Evolutionary conservation across 2,888 invertebrate genomes (phyloP), one percentile per base, ranked within the genome.

Genomic region (Schrankia costaestrigalis): DNA sequence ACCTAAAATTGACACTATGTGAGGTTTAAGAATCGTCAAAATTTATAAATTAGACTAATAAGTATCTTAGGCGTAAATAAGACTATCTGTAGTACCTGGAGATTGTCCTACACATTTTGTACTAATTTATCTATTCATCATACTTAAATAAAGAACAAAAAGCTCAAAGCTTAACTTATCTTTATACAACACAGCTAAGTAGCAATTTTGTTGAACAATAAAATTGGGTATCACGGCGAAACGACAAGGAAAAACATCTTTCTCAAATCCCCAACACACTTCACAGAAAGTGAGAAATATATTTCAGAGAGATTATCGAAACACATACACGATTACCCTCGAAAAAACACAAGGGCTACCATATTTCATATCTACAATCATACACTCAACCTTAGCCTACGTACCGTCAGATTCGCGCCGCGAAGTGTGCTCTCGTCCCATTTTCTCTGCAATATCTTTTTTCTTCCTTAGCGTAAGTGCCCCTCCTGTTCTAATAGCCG

Each of bases 371-470:
- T 47, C 46, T 43, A 39, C 48, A 46, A 43, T 46, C 42, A 50
- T 61, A 56, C 39, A 53, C 46, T 56, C 51, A 47, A 51, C 51
- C 48, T 34, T 41, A 56, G 51, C 36, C 39, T 26, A 23, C 26
- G 41, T 35, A 50, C 47, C 36, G 54, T 56, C 58, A 54, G 56
- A 46, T 49, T 35, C 53, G 53, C 56, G 56, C 59, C 63, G 66
- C 52, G 57, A 70, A 72, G 62, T 66, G 57, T 50, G 55, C 59
- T 68, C 74, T 74, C 63, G 57, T 51, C 49, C 51, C 68, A 73
- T 76, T 80, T 73, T 64, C 69, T 56, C 54, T 51, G 65, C 63
- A 70, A 74, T 74, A 77, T 76, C 69, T 73, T 72, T 75, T 64
- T 60, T 62, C 49, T 55, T 44, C 44, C 34, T 48, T 45, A 47